These are phyloP conservation scores for Ornithorhynchus anatinus DNA, from an alignment of 2,113 vertebrate genomes.

Conservation along the genomic window DNA sequence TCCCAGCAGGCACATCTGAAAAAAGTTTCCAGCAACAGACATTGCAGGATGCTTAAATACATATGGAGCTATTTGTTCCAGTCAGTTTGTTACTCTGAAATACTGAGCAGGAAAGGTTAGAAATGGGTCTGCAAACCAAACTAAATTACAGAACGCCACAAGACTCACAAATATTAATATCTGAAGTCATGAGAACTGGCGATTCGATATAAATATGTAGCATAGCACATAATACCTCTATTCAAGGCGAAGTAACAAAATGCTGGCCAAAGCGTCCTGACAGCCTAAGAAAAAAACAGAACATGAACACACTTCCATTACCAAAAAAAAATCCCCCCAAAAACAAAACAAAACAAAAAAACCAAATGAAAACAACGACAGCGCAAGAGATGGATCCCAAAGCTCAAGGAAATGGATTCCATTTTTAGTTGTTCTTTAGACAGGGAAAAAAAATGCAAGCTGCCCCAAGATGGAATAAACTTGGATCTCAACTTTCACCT, in stretches of 20 bases:
- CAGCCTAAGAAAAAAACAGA: not conserved
- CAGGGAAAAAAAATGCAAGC: not conserved
- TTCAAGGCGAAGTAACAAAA: conserved; percentile 20
- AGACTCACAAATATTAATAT: not conserved
- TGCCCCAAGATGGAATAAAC: not conserved
- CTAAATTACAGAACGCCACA: too few species aligned
- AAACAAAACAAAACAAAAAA: not conserved
- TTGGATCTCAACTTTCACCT: not conserved
- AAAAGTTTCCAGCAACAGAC: not conserved
- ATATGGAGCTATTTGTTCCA: not conserved
- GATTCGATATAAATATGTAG: not conserved
- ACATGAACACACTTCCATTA: not conserved
- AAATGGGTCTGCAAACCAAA: not conserved
- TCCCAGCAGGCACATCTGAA: not conserved
- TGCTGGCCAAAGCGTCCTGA: not conserved
- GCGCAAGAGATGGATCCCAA: not conserved
- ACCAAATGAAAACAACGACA: not conserved
- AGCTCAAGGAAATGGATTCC: not conserved
- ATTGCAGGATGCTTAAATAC: not conserved
- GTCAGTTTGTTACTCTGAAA: not conserved
- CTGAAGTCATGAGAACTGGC: not conserved
- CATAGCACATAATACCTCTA: not conserved
- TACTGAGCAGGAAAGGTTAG: not conserved
- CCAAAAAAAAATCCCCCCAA: not conserved
- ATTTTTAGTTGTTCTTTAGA: not conserved